A percentile compares a stretch with the other conserved stretches of the same genome.
Conservation (phyloP, 2,888 invertebrate genomes). For the Drosophila atripex region DNA sequence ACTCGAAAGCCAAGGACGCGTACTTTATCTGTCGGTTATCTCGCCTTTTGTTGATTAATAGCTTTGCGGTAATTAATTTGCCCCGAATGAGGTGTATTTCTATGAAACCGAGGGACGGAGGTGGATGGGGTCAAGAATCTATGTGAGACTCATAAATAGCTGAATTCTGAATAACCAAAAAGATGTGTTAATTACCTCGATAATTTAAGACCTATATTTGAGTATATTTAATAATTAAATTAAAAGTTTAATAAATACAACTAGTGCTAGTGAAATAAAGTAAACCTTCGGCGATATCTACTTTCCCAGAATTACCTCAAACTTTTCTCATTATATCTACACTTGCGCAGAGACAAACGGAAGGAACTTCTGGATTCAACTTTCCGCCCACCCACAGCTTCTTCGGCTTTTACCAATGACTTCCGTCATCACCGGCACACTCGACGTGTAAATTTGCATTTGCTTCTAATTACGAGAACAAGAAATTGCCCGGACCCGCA, state of each 20-base stretch:
- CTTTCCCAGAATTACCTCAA: conserved; percentile 42
- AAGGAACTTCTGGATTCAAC: conserved; percentile 42
- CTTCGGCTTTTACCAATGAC: conserved; percentile 66
- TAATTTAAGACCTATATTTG: not conserved
- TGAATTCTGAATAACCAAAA: not conserved
- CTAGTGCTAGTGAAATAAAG: not conserved
- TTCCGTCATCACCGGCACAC: conserved; percentile 68
- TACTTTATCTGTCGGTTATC: conserved; percentile 69
- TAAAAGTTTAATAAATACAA: not conserved
- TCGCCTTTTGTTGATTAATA: conserved; percentile 65
- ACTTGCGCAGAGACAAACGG: conserved; percentile 21
- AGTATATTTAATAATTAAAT: not conserved
- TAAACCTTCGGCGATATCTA: conserved; percentile 17
- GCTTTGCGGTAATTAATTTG: conserved; percentile 73
- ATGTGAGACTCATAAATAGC: not conserved
- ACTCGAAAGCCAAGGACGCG: conserved; percentile 38
- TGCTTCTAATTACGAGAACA: conserved; percentile 69
- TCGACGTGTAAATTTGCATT: conserved; percentile 73
- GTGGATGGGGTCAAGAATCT: conserved; percentile 1
- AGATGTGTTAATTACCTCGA: conserved; percentile 24
- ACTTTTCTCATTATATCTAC: conserved; percentile 70
- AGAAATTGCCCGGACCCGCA: conserved; percentile 25
- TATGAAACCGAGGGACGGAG: conserved; percentile 10
- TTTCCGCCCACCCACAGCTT: conserved; percentile 34
- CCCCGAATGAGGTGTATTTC: conserved; percentile 58